Conservation (phyloP, 1,140 invertebrate genomes). For the Cydia amplana region DNA sequence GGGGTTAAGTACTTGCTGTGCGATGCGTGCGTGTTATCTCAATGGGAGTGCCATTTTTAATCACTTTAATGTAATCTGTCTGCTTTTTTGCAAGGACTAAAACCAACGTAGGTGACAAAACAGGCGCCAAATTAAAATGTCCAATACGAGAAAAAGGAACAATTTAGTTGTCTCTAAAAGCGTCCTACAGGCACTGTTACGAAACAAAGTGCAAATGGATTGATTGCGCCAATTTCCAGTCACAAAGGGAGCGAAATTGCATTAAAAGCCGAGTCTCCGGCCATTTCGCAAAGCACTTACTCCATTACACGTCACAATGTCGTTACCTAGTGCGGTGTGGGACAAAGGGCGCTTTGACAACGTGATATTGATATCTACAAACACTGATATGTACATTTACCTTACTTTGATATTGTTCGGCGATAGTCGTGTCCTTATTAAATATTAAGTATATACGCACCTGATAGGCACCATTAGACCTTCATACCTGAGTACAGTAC, state of each 20-base stretch:
- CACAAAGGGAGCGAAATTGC: conserved; percentile 75
- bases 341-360: conserved; percentile 39
- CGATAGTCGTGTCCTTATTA: neutral
- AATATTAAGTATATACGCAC: neutral
- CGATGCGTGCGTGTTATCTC: too few relatives aligned
- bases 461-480: too few relatives aligned
- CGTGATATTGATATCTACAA: conserved; percentile 31
- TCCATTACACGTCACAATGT: conserved; percentile 75
- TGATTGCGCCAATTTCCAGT: conserved; percentile 74
- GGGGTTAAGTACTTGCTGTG: too few relatives aligned
- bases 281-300: conserved; percentile 76
- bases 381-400: conserved; percentile 14
- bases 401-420: neutral
- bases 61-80: too few relatives aligned
- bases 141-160: conserved; percentile 46
- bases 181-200: conserved; percentile 60
- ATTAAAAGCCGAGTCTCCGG: conserved; percentile 76
- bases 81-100: too few relatives aligned
- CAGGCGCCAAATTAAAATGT: conserved; percentile 12
- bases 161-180: conserved; percentile 68
- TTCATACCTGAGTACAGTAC: too few relatives aligned
- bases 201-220: conserved; percentile 79
- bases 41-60: too few relatives aligned
- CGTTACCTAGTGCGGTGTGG: conserved; percentile 62
- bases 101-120: conserved; percentile 2